Conservation (phyloP, 2,797 vertebrate genomes). For the Nannoperca australis region DNA sequence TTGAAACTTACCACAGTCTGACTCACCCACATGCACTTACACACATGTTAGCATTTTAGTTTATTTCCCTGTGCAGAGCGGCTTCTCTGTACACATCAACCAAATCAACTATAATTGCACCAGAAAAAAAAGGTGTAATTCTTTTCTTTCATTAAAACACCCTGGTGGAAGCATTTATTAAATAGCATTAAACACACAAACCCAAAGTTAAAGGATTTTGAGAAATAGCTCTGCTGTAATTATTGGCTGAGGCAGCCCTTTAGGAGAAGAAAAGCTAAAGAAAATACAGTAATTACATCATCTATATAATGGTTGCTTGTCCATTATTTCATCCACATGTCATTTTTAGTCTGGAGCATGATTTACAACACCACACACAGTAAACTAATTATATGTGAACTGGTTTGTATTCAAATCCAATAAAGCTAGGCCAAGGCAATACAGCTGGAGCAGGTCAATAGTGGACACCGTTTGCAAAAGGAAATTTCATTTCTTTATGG, state of each 20-base stretch:
- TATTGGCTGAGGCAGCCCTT: slow-evolving; percentile 65
- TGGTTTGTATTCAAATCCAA: slow-evolving; percentile 74
- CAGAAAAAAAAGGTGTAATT: slow-evolving; percentile 5
- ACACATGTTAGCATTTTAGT: slow-evolving; percentile 6
- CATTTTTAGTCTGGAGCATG: slow-evolving; percentile 76
- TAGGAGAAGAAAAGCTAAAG: slow-evolving; percentile 50
- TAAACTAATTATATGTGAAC: slow-evolving; percentile 82
- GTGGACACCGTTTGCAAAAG: slow-evolving; percentile 41
- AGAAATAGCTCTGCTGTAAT: slow-evolving; percentile 64
- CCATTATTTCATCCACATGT: slow-evolving; percentile 75
- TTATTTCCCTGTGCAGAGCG: slow-evolving; percentile 1
- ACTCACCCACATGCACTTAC: slow-evolving; percentile 22
- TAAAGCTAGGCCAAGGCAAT: slow-evolving; percentile 55
- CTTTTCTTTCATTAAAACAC: slow-evolving; percentile 30
- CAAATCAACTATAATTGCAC: slow-evolving; percentile 29
- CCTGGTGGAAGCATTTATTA: slow-evolving; percentile 23
- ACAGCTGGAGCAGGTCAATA: slow-evolving; percentile 68
- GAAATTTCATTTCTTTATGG: slow-evolving; percentile 65
- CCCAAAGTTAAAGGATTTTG: slow-evolving; percentile 53
- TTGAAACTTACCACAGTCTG: slow-evolving; percentile 17
- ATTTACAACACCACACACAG: slow-evolving; percentile 76
- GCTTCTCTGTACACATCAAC: not conserved
- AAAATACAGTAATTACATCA: slow-evolving; percentile 74
- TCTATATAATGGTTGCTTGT: slow-evolving; percentile 73
- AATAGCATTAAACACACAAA: slow-evolving; percentile 48